phyloP scores from a whole-genome alignment of 2,888 invertebrate species.

The Bellardia bayeri region DNA sequence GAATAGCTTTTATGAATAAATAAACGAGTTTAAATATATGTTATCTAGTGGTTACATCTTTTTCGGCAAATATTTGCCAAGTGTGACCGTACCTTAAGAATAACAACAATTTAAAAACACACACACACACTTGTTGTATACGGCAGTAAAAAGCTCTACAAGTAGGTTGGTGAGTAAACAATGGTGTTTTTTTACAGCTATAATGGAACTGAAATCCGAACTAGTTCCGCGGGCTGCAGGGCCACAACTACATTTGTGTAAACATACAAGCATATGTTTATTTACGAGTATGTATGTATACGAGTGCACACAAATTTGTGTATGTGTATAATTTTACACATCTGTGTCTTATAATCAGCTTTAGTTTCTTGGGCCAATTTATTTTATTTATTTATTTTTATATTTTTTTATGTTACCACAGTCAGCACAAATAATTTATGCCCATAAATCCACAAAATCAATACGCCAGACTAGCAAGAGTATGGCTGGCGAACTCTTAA shows the following conservation, averaged over 20 bases:
- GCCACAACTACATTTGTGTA: too few species aligned
- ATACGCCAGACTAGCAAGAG: slow-evolving; percentile 14
- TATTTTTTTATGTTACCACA: slow-evolving; percentile 75
- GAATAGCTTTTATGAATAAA: too few species aligned
- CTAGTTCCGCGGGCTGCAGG: background rate
- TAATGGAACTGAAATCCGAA: too few species aligned
- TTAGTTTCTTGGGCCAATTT: slow-evolving; percentile 73
- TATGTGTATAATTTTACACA: slow-evolving; percentile 16
- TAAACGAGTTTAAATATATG: too few species aligned
- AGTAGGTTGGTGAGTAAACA: too few species aligned
- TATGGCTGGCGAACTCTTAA: slow-evolving; percentile 30
- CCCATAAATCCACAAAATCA: slow-evolving; percentile 74
- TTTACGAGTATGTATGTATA: background rate
- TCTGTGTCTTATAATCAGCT: slow-evolving; percentile 72
- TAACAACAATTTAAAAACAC: too few species aligned
- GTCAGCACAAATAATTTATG: slow-evolving; percentile 82
- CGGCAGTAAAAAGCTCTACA: too few species aligned
- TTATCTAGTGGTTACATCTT: too few species aligned
- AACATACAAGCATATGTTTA: background rate
- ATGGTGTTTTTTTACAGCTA: too few species aligned
- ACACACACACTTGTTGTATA: too few species aligned
- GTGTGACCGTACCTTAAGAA: too few species aligned
- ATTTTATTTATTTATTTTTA: slow-evolving; percentile 74
- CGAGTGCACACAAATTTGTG: slow-evolving; percentile 25
- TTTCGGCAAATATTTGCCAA: too few species aligned